Base-by-base conservation (phyloP, 2,888 invertebrate species). In the Zygogramma bicolorata region DNA sequence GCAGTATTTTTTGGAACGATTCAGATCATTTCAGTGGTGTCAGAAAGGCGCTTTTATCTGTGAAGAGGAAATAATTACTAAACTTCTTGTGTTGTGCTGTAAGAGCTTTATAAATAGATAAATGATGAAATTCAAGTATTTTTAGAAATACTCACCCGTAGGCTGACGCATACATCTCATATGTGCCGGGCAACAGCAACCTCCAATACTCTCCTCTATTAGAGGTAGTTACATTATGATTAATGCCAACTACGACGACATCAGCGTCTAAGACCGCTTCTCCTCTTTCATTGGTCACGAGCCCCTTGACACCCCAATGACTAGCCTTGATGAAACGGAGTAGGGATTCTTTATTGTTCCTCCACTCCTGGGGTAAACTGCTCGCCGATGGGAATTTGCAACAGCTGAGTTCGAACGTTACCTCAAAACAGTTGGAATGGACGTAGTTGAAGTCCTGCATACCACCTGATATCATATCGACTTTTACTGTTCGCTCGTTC, bases 381-480 rank as follows among this genome's bases (percentile, higher is more conserved):
- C 87, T 86, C 0, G 94, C 93, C 0, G 83, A 75, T 0, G 99
- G 99, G 86, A 92, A 99, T 88, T 99, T 99, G 88, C 95, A 95
- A 88, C 99, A 99, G 53, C 97, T 96, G 81, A 99, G 87, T 86
- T 99, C 99, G 82, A 99, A 92, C 0, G 99, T 99, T 70, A 99
- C 92, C 86, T 99, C 99, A 86, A 97, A 96, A 85, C 97, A 96
- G 88, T 98, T 99, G 1, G 96, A 96, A 84, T 94, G 92, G 3
- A 95, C 90, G 87, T 99, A 99, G 89, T 99, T 99, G 89, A 96
- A 99, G 88, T 99, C 99, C 88, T 96, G 96, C 99, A 99, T 99
- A 53, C 99, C 99, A 83, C 97, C 95, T 91, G 88, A 76, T 77
- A 88, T 42, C 68, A 70, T 5, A 10, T 13, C n/a, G 7, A 49